Conservation (phyloP, 2,888 invertebrate species). For the Gari tellinella region DNA sequence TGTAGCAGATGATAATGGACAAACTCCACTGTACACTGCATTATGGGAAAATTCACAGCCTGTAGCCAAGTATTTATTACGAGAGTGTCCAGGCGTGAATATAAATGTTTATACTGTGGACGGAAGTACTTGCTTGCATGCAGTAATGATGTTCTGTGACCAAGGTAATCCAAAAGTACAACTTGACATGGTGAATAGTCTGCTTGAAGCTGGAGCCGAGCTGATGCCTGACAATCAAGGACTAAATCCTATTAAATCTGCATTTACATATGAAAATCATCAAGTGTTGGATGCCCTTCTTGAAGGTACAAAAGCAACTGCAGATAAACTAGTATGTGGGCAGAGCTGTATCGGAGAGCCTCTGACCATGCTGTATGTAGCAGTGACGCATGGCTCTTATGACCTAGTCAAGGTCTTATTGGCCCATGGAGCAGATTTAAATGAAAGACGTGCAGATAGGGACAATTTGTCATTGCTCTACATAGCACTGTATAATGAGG, state of each 20-base stretch:
- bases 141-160: slow-evolving; percentile 45
- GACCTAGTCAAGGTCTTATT: slow-evolving; percentile 52
- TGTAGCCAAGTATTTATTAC: slow-evolving; percentile 59
- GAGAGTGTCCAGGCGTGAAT: slow-evolving; percentile 38
- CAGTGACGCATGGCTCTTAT: slow-evolving; percentile 9
- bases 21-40: slow-evolving; percentile 70
- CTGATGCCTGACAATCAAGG: slow-evolving; percentile 27
- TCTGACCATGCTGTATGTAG: slow-evolving; percentile 20
- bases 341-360: slow-evolving; percentile 37
- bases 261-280: slow-evolving; percentile 55
- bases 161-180: slow-evolving; percentile 28
- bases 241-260: slow-evolving; percentile 53
- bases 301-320: slow-evolving; percentile 31
- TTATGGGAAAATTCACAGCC: slow-evolving; percentile 49
- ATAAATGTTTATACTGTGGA: slow-evolving; percentile 24
- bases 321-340: slow-evolving; percentile 23
- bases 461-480: slow-evolving; percentile 45
- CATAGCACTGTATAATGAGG: slow-evolving; percentile 50
- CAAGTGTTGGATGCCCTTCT: slow-evolving; percentile 51
- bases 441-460: slow-evolving; percentile 23
- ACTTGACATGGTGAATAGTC: slow-evolving; percentile 30
- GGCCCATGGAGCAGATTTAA: slow-evolving; percentile 61
- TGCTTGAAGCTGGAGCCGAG: slow-evolving; percentile 51
- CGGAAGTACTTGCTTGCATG: slow-evolving; percentile 54
- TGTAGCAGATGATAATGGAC: slow-evolving; percentile 58